Conservation (phyloP, 2,888 invertebrate species). For the Cartodere bifasciata region DNA sequence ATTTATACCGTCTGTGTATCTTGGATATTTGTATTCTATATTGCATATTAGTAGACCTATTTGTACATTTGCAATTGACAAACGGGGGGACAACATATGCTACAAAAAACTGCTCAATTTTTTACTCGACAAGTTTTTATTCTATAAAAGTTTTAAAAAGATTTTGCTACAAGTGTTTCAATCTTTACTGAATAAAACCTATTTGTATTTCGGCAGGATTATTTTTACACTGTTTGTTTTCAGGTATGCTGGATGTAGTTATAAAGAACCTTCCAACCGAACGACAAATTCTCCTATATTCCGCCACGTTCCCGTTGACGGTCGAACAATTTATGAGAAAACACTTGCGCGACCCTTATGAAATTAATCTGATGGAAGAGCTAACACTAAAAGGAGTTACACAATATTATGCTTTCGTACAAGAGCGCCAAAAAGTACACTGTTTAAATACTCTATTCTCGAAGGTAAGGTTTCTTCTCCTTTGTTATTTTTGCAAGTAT, state of each 20-base stretch:
- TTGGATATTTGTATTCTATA: no score
- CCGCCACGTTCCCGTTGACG: constrained; percentile 97
- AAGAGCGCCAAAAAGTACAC: constrained; percentile 99
- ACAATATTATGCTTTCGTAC: constrained; percentile 99
- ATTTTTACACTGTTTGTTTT: constrained; percentile 35
- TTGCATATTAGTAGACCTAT: constrained; percentile 22
- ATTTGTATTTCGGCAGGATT: no score
- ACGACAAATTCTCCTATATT: constrained; percentile 95
- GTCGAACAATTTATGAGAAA: constrained; percentile 99
- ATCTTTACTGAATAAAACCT: no score
- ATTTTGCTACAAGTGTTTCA: no score
- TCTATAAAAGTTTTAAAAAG: no score
- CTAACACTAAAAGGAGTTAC: constrained; percentile 97
- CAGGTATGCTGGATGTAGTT: constrained; percentile 96
- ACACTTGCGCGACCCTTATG: constrained; percentile 94
- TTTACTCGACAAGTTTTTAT: no score
- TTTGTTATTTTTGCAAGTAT: not conserved
- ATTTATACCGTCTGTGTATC: no score
- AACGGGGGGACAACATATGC: constrained; percentile 26
- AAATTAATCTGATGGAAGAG: constrained; percentile 99
- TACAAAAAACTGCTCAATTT: no score
- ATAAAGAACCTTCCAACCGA: constrained; percentile 86
- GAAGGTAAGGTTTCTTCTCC: constrained; percentile 49
- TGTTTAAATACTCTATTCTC: constrained; percentile 99
- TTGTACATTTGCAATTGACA: constrained; percentile 14